Percentiles rank a stretch among this genome's conserved stretches.
Evolutionary conservation across 2,888 invertebrate species (phyloP).

Genomic region (Meteorus cinctellus): DNA sequence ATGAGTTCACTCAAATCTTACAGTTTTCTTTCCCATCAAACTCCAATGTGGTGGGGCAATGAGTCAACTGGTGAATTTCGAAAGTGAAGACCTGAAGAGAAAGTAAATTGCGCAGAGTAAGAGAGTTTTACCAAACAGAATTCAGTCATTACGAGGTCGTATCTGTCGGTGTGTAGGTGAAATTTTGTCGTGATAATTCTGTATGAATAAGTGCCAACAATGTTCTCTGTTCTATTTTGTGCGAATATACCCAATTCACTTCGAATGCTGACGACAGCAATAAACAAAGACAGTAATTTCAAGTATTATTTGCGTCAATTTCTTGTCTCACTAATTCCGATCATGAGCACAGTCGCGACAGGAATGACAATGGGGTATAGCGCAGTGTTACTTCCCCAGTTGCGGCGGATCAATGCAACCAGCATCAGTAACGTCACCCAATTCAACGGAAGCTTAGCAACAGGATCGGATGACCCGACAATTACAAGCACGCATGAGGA

Average conservation of each 20-base stretch:
- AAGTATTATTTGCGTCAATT: constrained; percentile 69
- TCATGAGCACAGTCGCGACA: constrained; percentile 76
- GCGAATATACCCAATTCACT: neutral
- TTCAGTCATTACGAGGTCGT: neutral
- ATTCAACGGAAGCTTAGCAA: constrained; percentile 57
- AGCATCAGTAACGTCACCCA: neutral
- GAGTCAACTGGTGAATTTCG: constrained; percentile 4
- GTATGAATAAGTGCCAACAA: neutral
- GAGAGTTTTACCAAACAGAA: neutral
- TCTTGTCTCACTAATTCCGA: constrained; percentile 76
- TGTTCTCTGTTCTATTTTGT: neutral
- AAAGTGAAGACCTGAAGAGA: neutral
- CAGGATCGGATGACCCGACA: constrained; percentile 75
- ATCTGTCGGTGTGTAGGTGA: too few relatives aligned
- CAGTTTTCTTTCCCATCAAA: neutral
- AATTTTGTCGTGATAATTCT: neutral
- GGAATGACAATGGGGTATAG: constrained; percentile 81
- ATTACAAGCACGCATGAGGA: constrained; percentile 71
- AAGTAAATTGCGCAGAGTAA: neutral
- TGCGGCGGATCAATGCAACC: constrained; percentile 69
- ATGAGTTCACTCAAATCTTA: neutral
- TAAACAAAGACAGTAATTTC: constrained; percentile 24
- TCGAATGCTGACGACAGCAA: neutral
- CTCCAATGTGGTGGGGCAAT: neutral
- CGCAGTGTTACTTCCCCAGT: constrained; percentile 78